Evolutionary conservation across 2,797 vertebrate species (phyloP), one percentile per base, ranked within the genome.

Genomic region (Aphelocoma californica): DNA sequence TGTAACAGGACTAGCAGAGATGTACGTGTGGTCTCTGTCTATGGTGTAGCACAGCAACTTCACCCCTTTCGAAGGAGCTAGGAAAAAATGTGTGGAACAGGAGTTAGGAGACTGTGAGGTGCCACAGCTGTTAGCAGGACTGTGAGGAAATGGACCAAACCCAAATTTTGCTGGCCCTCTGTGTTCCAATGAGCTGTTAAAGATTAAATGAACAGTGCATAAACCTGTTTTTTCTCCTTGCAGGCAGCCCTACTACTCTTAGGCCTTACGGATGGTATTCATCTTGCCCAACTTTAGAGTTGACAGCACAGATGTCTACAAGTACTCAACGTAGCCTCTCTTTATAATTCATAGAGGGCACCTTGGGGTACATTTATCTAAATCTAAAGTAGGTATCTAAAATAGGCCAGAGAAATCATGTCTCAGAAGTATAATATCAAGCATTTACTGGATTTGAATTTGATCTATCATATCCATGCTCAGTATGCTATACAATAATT

Each of bases 311-410:
- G 91, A 92, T 95, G 92, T 90, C 90, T 93, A 69, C 65, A 79
- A 95, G 77, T 65, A 83, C 65, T 92, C 75, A 88, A 74, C 0
- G 2, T 69, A 83, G 58, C 38, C 61, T 72, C 66, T 91, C 58
- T 92, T 88, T 94, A 58, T 95, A 95, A 95, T 95, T 95, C 93
- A 90, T 58, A 75, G 82, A 94, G 95, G 82, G 77, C 90, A 96
- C 90, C 92, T 95, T 95, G 86, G 80, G 70, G 82, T 93, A 62
- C 88, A 86, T 92, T 95, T 85, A 88, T 95, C 86, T 95, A 90
- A 81, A 81, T 92, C 80, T 88, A 81, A 82, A 95, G 58, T 19
- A 90, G 73, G 23, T 62, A 90, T 86, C 66, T 88, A 86, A 96
- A 96, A 81, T 15, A 70, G 51, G 54, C n/a, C 54, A 75, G 73